A percentile compares a stretch with the other conserved stretches of the same genome.
Evolutionary conservation across 2,888 invertebrate genomes (phyloP).

Genomic region (Tillus elongatus): DNA sequence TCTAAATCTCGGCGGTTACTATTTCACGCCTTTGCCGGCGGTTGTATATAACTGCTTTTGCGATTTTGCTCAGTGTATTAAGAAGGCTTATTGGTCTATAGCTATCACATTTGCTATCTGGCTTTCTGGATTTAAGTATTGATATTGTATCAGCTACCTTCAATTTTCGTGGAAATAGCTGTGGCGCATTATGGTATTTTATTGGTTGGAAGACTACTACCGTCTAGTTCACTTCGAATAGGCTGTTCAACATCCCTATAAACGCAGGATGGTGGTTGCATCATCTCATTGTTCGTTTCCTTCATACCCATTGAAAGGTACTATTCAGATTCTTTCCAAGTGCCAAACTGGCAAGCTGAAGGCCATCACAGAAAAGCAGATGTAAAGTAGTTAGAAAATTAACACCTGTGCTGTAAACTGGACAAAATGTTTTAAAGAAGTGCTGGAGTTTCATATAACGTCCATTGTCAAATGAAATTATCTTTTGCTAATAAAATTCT

Average conservation of each 20-base stretch:
- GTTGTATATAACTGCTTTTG: too few species aligned
- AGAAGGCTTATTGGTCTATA: too few species aligned
- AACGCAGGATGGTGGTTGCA: not conserved
- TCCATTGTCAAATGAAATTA: too few species aligned
- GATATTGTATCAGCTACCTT: conserved; percentile 10
- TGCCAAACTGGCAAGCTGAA: conserved; percentile 1
- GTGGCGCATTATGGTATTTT: too few species aligned
- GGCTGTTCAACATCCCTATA: not conserved
- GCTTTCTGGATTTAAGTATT: conserved; percentile 10
- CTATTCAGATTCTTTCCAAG: not conserved
- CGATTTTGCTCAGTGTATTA: too few species aligned
- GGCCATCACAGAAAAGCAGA: not conserved
- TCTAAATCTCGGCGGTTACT: too few species aligned
- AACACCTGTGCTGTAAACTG: too few species aligned
- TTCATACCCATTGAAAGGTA: not conserved
- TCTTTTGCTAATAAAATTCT: too few species aligned
- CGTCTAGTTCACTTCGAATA: not conserved
- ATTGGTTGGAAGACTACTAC: not conserved
- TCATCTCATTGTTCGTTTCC: not conserved
- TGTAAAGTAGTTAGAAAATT: not conserved
- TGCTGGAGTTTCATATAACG: too few species aligned
- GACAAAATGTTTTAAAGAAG: too few species aligned
- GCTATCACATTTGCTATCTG: too few species aligned
- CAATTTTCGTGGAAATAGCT: conserved; percentile 10
- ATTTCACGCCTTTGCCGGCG: too few species aligned